Conservation (phyloP, 2,113 vertebrate species). For the Malurus melanocephalus region DNA sequence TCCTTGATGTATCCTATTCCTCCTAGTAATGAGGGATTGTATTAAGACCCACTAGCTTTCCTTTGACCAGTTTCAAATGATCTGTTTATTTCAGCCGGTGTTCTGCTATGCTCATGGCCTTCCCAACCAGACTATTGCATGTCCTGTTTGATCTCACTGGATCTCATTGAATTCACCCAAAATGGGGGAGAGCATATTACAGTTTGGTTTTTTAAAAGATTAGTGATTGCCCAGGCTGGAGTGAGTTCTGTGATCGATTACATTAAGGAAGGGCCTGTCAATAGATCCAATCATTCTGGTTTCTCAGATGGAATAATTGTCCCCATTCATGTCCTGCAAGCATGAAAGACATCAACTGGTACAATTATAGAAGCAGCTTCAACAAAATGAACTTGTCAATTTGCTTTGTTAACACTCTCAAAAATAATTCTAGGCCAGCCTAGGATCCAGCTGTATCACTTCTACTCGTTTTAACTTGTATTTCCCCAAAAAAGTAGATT, state of each 20-base stretch:
- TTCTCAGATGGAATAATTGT: conserved; percentile 2
- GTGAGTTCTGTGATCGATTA: background rate
- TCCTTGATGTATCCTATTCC: background rate
- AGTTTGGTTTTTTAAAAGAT: background rate
- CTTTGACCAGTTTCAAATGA: background rate
- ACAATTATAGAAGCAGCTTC: background rate
- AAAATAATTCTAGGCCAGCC: background rate
- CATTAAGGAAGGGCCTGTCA: background rate
- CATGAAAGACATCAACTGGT: background rate
- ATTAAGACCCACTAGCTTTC: background rate
- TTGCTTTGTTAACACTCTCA: background rate
- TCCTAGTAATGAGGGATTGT: background rate
- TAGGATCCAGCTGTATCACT: background rate
- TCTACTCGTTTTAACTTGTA: background rate
- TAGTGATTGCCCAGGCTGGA: background rate
- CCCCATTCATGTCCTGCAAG: background rate
- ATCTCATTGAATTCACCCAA: background rate
- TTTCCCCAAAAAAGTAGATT: background rate
- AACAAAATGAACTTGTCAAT: background rate
- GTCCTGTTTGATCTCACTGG: background rate
- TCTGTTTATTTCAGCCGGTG: background rate
- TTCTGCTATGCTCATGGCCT: background rate
- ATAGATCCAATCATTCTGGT: background rate
- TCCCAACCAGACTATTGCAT: background rate
- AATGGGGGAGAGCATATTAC: background rate